Percentiles rank a stretch among this genome's conserved stretches.
Conservation (phyloP, 64 coral and sea anemone species). For the Dendronephthya gigantea region DNA sequence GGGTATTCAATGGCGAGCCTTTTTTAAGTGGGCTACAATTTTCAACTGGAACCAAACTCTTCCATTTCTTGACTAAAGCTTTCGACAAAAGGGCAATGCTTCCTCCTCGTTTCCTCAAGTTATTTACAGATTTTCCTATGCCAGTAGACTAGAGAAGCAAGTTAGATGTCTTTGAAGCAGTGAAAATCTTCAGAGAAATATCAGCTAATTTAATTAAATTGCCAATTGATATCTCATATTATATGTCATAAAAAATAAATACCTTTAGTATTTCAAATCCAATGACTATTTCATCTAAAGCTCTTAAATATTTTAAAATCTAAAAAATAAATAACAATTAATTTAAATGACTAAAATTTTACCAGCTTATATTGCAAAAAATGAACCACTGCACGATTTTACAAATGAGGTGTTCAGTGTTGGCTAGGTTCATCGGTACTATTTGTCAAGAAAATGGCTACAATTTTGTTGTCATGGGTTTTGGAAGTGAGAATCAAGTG, state of each 20-base stretch:
- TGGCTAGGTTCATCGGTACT: no score
- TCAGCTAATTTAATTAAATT: no score
- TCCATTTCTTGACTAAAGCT: slow-evolving; percentile 74
- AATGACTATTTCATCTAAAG: slow-evolving; percentile 67
- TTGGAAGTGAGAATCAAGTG: no score
- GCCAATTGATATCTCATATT: no score
- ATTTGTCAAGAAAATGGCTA: no score
- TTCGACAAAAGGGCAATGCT: slow-evolving; percentile 47
- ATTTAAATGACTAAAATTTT: no score
- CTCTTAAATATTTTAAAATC: slow-evolving; percentile 73
- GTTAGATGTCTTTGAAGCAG: no score
- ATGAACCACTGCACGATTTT: no score
- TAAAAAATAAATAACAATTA: not conserved
- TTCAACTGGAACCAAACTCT: slow-evolving; percentile 29
- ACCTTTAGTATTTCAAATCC: slow-evolving; percentile 74
- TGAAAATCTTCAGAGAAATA: no score
- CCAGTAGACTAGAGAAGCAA: slow-evolving; percentile 60
- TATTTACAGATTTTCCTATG: slow-evolving; percentile 82
- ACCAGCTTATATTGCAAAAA: no score
- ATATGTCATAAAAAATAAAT: not conserved
- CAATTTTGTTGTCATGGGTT: no score
- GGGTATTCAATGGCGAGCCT: not conserved
- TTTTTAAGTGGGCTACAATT: not conserved
- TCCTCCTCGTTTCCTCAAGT: slow-evolving; percentile 34
- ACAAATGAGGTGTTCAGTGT: no score